Percentiles rank a stretch among this genome's conserved stretches.
phyloP scores from a whole-genome alignment of 2,113 vertebrate genomes.

The Emydura subglobosa region DNA sequence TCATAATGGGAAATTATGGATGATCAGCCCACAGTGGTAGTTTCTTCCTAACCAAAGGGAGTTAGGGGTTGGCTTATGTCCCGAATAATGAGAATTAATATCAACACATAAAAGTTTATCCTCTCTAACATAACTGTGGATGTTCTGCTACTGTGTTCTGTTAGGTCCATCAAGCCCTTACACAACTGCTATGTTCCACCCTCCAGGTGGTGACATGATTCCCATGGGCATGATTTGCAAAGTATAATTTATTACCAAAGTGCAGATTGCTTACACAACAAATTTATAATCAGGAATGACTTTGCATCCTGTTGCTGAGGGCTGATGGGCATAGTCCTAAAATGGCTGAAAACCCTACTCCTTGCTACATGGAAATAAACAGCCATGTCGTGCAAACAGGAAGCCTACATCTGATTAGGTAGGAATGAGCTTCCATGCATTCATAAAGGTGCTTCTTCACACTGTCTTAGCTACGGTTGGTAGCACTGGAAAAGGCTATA shows the following conservation, averaged over 20 bases:
- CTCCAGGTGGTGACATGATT: neutral
- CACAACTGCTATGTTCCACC: neutral
- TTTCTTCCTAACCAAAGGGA: accelerated
- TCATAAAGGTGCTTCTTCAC: neutral
- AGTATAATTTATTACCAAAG: conserved; percentile 7
- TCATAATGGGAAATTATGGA: neutral
- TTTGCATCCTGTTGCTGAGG: conserved; percentile 52
- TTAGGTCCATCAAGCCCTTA: neutral
- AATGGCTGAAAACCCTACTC: neutral
- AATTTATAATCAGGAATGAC: conserved; percentile 25
- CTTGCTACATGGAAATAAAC: neutral
- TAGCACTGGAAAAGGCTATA: neutral
- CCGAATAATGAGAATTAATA: accelerated
- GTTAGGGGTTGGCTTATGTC: accelerated
- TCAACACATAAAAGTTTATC: neutral
- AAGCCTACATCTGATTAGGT: neutral
- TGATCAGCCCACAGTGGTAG: accelerated
- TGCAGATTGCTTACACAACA: conserved; percentile 18
- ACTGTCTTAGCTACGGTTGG: neutral
- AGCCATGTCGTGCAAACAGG: neutral
- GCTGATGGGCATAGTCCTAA: conserved; percentile 33
- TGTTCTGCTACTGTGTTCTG: neutral
- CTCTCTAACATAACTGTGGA: neutral
- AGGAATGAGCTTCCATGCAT: neutral
- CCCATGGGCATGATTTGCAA: accelerated